Conservation (phyloP, 2,113 vertebrate genomes). For the Mustela lutreola region DNA sequence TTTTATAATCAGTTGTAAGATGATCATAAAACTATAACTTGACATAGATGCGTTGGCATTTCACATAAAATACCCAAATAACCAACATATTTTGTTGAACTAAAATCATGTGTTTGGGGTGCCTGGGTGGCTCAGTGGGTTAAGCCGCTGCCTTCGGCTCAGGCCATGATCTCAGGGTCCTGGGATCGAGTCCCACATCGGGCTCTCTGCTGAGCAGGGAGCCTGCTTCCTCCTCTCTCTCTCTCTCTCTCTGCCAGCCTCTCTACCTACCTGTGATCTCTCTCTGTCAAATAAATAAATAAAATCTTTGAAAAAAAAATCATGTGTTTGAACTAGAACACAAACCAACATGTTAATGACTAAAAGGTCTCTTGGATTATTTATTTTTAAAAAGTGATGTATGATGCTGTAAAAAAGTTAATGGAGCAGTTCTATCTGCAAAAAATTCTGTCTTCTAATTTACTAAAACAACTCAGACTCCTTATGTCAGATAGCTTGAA, state of each 20-base stretch:
- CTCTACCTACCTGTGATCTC: too few species aligned
- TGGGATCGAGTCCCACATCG: too few species aligned
- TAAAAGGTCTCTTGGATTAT: conserved; percentile 14
- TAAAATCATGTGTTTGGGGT: background rate
- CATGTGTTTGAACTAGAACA: background rate
- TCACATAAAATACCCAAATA: background rate
- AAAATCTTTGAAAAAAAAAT: background rate
- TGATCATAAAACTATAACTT: background rate
- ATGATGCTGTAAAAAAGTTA: conserved; percentile 37
- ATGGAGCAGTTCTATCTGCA: conserved; percentile 11
- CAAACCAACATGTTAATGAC: background rate
- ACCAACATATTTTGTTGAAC: background rate
- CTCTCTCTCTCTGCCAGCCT: too few species aligned
- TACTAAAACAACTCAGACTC: background rate
- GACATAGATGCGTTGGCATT: background rate
- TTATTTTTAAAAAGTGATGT: conserved; percentile 49
- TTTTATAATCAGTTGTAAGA: background rate
- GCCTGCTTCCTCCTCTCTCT: too few species aligned
- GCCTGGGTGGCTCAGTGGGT: too few species aligned
- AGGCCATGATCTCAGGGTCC: too few species aligned
- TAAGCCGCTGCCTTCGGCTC: too few species aligned
- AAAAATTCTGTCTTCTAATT: conserved; percentile 1
- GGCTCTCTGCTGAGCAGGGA: too few species aligned
- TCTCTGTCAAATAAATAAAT: too few species aligned
- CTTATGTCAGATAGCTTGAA: background rate